Evolutionary conservation across 2,888 invertebrate species (phyloP), one percentile per base, ranked within the genome.

Genomic region (Drosophila maculinotata): DNA sequence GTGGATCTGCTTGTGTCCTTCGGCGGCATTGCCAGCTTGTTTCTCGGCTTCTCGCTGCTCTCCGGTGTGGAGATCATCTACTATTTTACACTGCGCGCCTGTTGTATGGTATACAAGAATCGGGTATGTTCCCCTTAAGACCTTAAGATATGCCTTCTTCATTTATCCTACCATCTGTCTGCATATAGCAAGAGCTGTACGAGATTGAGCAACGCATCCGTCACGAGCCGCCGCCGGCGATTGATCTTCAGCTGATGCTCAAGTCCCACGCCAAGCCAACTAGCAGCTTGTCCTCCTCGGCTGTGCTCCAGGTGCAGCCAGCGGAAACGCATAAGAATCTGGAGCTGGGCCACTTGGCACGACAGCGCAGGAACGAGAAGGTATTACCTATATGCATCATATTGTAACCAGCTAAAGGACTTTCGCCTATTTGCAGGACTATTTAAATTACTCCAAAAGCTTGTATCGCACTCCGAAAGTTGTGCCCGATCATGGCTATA

Each of bases 51-150:
- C 90, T 96, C 96, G 1, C 90, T 96, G 26, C 91, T 96, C 1
- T 95, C 95, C 0, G 95, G 95, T 0, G 95, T 96, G 9, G 96
- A 96, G 91, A 92, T 96, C 25, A 89, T 95, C 30, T 96, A 96
- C 89, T 96, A 95, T 88, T 95, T 96, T 87, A 95, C 95, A 0
- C 90, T 96, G 74, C 92, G 96, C 44, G 94, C 92, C 14, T 91
- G 90, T 41, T 92, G 92, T 47, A 92, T 92, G 92, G 89, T 91
- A 3, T 92, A 92, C 64, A 90, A 90, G 58, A 90, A 91, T 79
- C 81, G 90, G 42, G 92, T 91, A 77, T 73, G 69, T 12, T 51
- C 2, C 12, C 12, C 17, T 7, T 20, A 8, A 25, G n/a, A 0
- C 3, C 5, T 26, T 20, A 9, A 26, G 36, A 17, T 38, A 20